Evolutionary conservation across 2,797 vertebrate species (phyloP), one percentile per base, ranked within the genome.

Genomic region (Characodon lateralis): DNA sequence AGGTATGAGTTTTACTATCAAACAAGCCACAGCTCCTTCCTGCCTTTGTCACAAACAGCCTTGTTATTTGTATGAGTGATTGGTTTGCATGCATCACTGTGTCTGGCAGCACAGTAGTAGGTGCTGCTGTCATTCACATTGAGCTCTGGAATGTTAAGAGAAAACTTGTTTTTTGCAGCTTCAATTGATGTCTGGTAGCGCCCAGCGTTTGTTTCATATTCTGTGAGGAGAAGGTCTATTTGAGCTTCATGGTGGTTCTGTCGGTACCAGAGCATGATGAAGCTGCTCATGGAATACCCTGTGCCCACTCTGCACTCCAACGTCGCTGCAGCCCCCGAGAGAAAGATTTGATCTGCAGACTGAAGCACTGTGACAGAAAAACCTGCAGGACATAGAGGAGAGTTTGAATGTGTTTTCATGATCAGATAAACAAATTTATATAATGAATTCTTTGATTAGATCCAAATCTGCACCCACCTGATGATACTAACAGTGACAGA

Each of bases 41-140:
- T 89, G 71, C 69, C 77, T 80, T 35, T 41, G 16, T 26, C 69
- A 68, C 43, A 63, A 0, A 41, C 50, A 28, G 0, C 0, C 1
- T 13, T 16, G 43, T 26, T 94, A 94, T 90, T 90, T 94, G 94
- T 92, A 85, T 59, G 85, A 73, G 59, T 24, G 51, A 61, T 46
- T 66, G 73, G n/a, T 73, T 50, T 35, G 69, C 14, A 31, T 83
- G 79, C 77, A 58, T 79, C 92, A 93, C 92, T 89, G 94, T 95
- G 94, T 74, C 86, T 91, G n/a, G 93, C 94, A 71, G 85, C 93
- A 0, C 95, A 95, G 87, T 87, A 94, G 84, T 94, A 95, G 48
- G 35, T 89, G 72, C 88, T 83, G 65, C 86, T 91, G 85, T 95
- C 91, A 16, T 81, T 72, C 0, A 72, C 2, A 0, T 46, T 1